Evolutionary conservation across 1,140 invertebrate species (phyloP).

Genomic region (Potamilus streckersoni): DNA sequence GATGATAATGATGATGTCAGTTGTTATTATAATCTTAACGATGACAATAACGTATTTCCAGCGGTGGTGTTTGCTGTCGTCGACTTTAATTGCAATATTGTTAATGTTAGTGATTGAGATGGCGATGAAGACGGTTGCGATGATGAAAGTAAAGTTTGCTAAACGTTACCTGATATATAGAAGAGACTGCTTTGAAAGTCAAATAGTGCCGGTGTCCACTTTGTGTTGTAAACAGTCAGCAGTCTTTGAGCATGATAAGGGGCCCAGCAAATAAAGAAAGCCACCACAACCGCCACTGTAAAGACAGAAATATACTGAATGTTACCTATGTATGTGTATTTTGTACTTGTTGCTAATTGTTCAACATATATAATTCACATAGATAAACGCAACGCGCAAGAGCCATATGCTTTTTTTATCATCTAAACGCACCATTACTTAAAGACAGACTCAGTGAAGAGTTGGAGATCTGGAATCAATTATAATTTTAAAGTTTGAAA

Average conservation of each 20-base stretch:
- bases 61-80: background rate
- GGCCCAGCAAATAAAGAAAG: slow-evolving; percentile 94
- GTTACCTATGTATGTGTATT: too few species aligned
- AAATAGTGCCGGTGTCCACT: slow-evolving; percentile 50
- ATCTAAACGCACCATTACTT: too few species aligned
- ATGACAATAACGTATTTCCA: background rate
- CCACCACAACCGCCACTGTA: slow-evolving; percentile 89
- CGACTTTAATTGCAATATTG: background rate
- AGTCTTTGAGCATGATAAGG: slow-evolving; percentile 92
- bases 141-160: background rate
- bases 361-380: too few species aligned
- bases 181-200: slow-evolving; percentile 55
- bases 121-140: background rate
- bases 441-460: too few species aligned
- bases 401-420: too few species aligned
- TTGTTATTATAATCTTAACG: background rate
- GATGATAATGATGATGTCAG: background rate
- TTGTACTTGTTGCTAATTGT: too few species aligned
- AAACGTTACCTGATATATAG: slow-evolving; percentile 52
- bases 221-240: slow-evolving; percentile 77
- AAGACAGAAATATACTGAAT: slow-evolving; percentile 5
- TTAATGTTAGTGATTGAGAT: too few species aligned
- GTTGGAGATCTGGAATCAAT: too few species aligned
- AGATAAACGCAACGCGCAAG: too few species aligned
- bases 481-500: too few species aligned